phyloP scores from a whole-genome alignment of 2,888 invertebrate species.

The Graphium colonna region DNA sequence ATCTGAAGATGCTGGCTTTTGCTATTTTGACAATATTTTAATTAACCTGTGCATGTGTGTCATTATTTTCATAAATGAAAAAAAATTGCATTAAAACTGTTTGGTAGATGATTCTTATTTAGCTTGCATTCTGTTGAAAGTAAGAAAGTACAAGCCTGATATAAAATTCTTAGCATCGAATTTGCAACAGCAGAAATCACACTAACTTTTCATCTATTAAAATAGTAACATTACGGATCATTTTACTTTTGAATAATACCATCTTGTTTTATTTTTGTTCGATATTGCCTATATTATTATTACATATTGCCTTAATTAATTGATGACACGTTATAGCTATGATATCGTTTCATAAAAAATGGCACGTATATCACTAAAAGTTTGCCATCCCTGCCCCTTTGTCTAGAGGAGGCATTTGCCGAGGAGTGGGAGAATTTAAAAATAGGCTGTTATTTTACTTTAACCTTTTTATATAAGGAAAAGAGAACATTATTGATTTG shows the following conservation, averaged over 20 bases:
- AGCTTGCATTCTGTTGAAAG: constrained; percentile 35
- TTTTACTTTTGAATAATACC: constrained; percentile 25
- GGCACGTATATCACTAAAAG: constrained; percentile 21
- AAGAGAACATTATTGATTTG: too few relatives aligned
- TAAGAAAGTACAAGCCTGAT: constrained; percentile 26
- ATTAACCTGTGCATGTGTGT: constrained; percentile 30
- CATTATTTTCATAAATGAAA: constrained; percentile 33
- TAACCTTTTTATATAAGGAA: too few relatives aligned
- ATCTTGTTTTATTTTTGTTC: constrained; percentile 28
- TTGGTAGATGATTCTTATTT: constrained; percentile 32
- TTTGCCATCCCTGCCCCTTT: constrained; percentile 27
- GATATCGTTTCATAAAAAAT: constrained; percentile 24
- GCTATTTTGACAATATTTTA: constrained; percentile 8
- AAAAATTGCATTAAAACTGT: constrained; percentile 31
- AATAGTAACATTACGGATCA: constrained; percentile 3
- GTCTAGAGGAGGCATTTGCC: too few relatives aligned
- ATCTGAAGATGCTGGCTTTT: too few relatives aligned
- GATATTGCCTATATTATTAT: too few relatives aligned
- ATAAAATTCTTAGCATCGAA: constrained; percentile 12
- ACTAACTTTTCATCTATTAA: background rate
- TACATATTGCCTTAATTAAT: constrained; percentile 24
- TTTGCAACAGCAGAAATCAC: constrained; percentile 14
- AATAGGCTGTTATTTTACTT: too few relatives aligned
- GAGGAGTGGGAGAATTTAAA: too few relatives aligned
- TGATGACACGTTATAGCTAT: constrained; percentile 27